Evolutionary conservation across 2,888 invertebrate genomes (phyloP).

Genomic region (Norana najaformis): DNA sequence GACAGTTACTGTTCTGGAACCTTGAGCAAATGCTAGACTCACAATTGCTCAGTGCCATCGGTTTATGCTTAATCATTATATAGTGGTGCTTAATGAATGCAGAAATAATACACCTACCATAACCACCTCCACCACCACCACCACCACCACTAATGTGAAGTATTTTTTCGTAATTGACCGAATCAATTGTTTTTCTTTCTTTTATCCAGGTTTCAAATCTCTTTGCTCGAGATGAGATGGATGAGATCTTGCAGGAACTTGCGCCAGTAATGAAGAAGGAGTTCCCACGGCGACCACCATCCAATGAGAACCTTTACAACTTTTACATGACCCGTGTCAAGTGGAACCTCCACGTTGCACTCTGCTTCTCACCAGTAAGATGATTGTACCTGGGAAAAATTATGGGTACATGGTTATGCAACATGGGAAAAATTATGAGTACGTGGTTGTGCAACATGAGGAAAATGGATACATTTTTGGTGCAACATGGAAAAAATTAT

Average conservation of each 20-base stretch:
- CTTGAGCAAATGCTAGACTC: too few species aligned
- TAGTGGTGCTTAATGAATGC: too few species aligned
- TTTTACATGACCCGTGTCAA: slow-evolving; percentile 88
- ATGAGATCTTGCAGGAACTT: slow-evolving; percentile 89
- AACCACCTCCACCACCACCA: background rate
- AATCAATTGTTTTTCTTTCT: background rate
- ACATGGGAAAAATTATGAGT: background rate
- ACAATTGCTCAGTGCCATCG: too few species aligned
- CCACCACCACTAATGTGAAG: background rate
- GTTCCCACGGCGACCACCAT: slow-evolving; percentile 83
- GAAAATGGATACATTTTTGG: too few species aligned
- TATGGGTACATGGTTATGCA: background rate
- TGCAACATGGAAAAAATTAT: background rate
- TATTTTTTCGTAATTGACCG: background rate
- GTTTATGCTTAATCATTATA: too few species aligned
- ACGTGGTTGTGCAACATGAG: background rate
- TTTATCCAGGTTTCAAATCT: slow-evolving; percentile 45
- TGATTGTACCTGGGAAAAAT: background rate
- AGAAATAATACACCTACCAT: too few species aligned
- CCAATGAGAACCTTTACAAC: slow-evolving; percentile 89
- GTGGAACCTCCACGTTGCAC: slow-evolving; percentile 88
- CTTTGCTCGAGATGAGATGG: slow-evolving; percentile 82
- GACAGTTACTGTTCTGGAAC: too few species aligned
- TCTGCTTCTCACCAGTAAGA: slow-evolving; percentile 90
- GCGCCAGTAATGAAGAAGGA: slow-evolving; percentile 91